Conservation (phyloP, 2,113 vertebrate genomes). For the Paracyprichromis sp. region DNA sequence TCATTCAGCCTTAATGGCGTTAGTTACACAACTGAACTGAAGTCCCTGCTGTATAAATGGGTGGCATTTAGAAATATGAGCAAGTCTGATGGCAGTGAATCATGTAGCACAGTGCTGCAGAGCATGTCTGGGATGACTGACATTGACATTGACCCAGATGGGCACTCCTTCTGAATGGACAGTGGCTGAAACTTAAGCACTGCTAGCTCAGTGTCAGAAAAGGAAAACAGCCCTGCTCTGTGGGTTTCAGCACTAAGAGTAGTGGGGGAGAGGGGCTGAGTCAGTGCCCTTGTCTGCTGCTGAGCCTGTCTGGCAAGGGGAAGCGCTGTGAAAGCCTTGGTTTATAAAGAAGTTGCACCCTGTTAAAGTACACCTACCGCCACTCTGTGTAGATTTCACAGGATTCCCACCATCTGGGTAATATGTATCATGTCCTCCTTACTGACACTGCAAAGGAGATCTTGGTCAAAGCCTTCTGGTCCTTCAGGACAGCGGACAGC, state of each 20-base stretch:
- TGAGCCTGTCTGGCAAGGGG: slow-evolving; percentile 1
- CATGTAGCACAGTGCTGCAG: slow-evolving; percentile 39
- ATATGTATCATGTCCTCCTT: background rate
- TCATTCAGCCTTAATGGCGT: slow-evolving; percentile 64
- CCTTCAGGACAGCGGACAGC: slow-evolving; percentile 31
- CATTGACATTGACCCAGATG: slow-evolving; percentile 62
- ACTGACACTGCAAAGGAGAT: background rate
- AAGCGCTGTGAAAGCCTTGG: background rate
- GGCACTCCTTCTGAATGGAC: slow-evolving; percentile 51
- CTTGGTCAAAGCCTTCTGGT: background rate
- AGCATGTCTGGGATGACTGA: slow-evolving; percentile 57
- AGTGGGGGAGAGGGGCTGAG: slow-evolving; percentile 17
- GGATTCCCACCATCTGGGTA: background rate
- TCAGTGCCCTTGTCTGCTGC: slow-evolving; percentile 29
- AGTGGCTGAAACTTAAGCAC: slow-evolving; percentile 56
- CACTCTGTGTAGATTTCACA: slow-evolving; percentile 12
- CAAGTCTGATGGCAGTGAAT: slow-evolving; percentile 58
- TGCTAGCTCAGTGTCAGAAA: slow-evolving; percentile 33
- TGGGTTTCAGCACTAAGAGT: slow-evolving; percentile 23
- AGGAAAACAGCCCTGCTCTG: slow-evolving; percentile 33
- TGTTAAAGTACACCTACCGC: background rate
- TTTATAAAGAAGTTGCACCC: background rate
- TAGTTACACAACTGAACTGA: slow-evolving; percentile 62
- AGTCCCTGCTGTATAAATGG: slow-evolving; percentile 48
- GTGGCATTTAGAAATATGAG: slow-evolving; percentile 66